These are phyloP conservation scores for Crepidodera aurea DNA, from an alignment of 2,888 invertebrate species.

Conservation along the genomic window DNA sequence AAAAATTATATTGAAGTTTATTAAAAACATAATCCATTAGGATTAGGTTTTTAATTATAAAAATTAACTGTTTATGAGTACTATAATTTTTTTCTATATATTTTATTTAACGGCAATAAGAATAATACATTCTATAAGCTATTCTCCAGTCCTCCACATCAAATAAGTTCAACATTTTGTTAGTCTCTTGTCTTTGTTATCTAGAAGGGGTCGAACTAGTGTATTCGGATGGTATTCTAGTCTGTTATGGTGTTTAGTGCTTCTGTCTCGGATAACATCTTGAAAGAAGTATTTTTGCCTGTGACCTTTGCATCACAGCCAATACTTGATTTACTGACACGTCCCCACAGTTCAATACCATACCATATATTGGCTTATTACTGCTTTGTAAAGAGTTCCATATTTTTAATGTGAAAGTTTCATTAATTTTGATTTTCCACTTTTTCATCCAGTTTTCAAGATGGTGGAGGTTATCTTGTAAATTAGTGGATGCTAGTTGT, in stretches of 20 bases:
- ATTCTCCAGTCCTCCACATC: background rate
- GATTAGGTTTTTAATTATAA: too few species aligned
- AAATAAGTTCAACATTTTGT: background rate
- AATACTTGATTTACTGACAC: slow-evolving; percentile 9
- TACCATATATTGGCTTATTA: slow-evolving; percentile 2
- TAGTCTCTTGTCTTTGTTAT: background rate
- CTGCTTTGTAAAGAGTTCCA: background rate
- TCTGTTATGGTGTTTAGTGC: background rate
- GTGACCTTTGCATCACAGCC: background rate
- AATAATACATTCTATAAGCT: background rate
- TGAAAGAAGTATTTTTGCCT: background rate
- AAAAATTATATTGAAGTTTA: too few species aligned
- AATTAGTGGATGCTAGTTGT: background rate
- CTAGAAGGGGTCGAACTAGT: background rate
- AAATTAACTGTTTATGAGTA: too few species aligned
- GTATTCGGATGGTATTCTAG: background rate
- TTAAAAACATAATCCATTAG: too few species aligned
- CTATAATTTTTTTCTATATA: background rate
- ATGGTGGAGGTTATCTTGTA: background rate
- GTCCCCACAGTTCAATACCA: background rate
- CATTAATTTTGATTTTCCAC: slow-evolving; percentile 5
- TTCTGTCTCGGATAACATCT: background rate
- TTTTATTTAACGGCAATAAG: background rate
- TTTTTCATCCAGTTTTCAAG: background rate
- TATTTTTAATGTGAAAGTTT: background rate